Percentiles rank a stretch among this genome's conserved stretches.
Evolutionary conservation across 2,888 invertebrate species (phyloP).

Genomic region (Rhorus exstirpatorius): DNA sequence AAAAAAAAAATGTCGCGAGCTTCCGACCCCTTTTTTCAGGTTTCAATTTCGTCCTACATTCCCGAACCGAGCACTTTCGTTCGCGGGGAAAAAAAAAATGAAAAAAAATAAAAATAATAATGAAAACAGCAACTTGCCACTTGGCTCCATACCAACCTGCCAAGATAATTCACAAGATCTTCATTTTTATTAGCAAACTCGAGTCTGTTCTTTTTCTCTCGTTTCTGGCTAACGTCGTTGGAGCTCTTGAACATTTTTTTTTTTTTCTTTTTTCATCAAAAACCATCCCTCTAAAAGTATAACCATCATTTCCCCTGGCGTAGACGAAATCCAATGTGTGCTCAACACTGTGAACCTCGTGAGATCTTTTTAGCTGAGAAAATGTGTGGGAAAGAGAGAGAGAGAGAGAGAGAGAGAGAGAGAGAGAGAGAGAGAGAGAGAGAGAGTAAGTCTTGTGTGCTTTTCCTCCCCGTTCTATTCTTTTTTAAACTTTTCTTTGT

Average conservation of each 20-base stretch:
- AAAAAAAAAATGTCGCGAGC: too few species aligned
- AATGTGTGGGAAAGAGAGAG: too few species aligned
- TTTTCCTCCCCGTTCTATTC: slow-evolving; percentile 59
- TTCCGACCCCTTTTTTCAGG: too few species aligned
- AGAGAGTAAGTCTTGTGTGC: slow-evolving; percentile 26
- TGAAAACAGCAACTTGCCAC: slow-evolving; percentile 54
- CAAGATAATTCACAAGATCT: slow-evolving; percentile 57
- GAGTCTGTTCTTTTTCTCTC: slow-evolving; percentile 19
- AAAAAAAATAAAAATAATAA: slow-evolving; percentile 9
- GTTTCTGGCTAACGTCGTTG: slow-evolving; percentile 31
- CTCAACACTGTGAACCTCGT: slow-evolving; percentile 50
- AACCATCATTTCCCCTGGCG: slow-evolving; percentile 6
- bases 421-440: slow-evolving; percentile 29
- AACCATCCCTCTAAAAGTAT: slow-evolving; percentile 23
- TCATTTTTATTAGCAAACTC: slow-evolving; percentile 71
- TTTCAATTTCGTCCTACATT: too few species aligned
- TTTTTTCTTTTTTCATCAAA: slow-evolving; percentile 35
- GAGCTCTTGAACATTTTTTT: slow-evolving; percentile 18
- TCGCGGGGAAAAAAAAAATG: too few species aligned
- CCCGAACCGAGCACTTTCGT: too few species aligned
- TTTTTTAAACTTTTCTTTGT: slow-evolving; percentile 45
- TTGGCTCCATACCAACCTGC: slow-evolving; percentile 71
- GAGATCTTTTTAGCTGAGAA: slow-evolving; percentile 27
- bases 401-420: slow-evolving; percentile 9
- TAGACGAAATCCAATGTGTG: slow-evolving; percentile 33